phyloP scores from a whole-genome alignment of 2,888 invertebrate genomes.

The Isoperla grammatica region DNA sequence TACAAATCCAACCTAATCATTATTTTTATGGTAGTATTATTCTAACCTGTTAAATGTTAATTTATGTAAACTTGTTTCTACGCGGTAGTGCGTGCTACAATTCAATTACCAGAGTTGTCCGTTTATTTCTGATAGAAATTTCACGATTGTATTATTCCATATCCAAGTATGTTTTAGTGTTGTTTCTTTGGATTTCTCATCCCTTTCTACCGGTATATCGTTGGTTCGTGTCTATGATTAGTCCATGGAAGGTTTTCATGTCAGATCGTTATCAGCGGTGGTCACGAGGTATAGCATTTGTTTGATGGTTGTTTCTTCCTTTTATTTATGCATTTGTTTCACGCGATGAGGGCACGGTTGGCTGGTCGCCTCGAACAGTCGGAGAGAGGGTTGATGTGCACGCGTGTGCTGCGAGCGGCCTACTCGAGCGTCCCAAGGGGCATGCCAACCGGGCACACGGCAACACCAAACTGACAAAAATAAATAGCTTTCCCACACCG shows the following conservation, averaged over 20 bases:
- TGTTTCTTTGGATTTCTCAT: conserved; percentile 12
- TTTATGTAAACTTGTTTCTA: conserved; percentile 14
- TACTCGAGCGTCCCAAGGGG: conserved; percentile 7
- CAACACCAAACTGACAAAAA: conserved; percentile 1
- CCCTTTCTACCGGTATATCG: neutral
- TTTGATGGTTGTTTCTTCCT: conserved; percentile 14
- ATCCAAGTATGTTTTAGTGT: conserved; percentile 8
- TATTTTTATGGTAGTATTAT: too few species aligned
- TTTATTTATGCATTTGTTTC: conserved; percentile 24
- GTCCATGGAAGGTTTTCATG: conserved; percentile 22
- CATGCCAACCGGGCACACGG: conserved; percentile 1
- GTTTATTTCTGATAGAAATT: conserved; percentile 15
- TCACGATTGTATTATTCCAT: conserved; percentile 8
- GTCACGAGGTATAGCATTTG: conserved; percentile 4
- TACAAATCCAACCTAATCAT: too few species aligned
- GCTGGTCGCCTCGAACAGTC: neutral
- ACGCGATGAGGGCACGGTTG: conserved; percentile 14
- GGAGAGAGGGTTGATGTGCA: neutral
- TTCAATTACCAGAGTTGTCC: conserved; percentile 15
- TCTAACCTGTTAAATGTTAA: conserved; percentile 11
- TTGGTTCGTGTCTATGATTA: conserved; percentile 20
- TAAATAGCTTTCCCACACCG: neutral
- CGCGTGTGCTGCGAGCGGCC: neutral
- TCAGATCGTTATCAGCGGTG: conserved; percentile 21
- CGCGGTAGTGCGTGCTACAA: conserved; percentile 12